Evolutionary conservation across 2,797 vertebrate genomes (phyloP), one percentile per base, ranked within the genome.

Genomic region (Sebastes diaconus): DNA sequence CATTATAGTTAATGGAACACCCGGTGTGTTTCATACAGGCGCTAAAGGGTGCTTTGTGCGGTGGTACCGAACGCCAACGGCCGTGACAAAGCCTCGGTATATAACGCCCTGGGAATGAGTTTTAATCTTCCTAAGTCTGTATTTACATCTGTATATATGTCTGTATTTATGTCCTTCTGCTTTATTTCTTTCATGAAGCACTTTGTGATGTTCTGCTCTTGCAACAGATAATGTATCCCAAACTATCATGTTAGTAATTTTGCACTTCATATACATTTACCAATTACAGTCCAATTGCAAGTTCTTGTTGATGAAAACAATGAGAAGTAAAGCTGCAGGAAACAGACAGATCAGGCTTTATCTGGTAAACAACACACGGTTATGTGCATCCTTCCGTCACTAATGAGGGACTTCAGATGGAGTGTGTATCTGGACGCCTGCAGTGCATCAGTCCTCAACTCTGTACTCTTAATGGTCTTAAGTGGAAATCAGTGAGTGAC

Each of bases 401-500:
- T 77, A 84, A 81, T 68, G 67, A 85, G 73, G 13, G 39, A 30
- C 34, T 65, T 32, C 14, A 73, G 55, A 29, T 20, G 46, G 29
- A 55, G 25, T 6, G 24, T 29, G 36, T 54, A 9, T 34, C 5
- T 4, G 9, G 25, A 18, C 7, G 32, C 52, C 69, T 64, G 79
- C 63, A 68, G 72, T 20, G 55, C 60, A 16, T 32, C 67, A 30
- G 54, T 77, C 30, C 30, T 52, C 79, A 64, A 6, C 60, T 73
- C 67, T 29, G 27, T 1, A 32, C 71, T 39, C 66, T 32, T 66
- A 77, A 84, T 73, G 52, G 64, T 75, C 75, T 42, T 16, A 25
- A 55, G 57, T 61, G 60, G 74, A 82, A 86, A 63, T 46, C 70
- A 83, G 69, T 72, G 68, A 36, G 30, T 27, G 69, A n/a, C 60